These are phyloP conservation scores for Athene cunicularia DNA, from an alignment of 2,113 vertebrate genomes.

Conservation along the genomic window DNA sequence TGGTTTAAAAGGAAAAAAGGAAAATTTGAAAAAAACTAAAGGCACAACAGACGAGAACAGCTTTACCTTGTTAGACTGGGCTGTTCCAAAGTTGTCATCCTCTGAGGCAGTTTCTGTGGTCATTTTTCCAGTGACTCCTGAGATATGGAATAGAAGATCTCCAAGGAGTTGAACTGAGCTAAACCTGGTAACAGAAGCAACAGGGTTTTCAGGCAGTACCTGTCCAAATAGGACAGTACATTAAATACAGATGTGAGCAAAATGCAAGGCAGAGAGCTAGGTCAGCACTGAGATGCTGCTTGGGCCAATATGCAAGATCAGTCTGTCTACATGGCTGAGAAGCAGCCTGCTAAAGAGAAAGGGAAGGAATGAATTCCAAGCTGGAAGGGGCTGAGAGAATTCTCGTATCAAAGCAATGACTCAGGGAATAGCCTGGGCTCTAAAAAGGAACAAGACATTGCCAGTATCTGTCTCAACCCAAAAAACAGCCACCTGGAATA, in stretches of 20 bases:
- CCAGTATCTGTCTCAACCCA: not conserved
- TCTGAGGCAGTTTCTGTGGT: conserved; percentile 97
- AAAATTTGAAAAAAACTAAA: not conserved
- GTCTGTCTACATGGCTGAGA: not conserved
- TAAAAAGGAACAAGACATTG: not conserved
- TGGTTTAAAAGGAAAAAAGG: not conserved
- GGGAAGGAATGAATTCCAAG: not conserved
- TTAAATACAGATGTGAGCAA: not conserved
- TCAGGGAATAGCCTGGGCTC: not conserved
- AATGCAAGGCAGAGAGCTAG: not conserved
- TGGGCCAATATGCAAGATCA: not conserved
- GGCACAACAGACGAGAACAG: not conserved
- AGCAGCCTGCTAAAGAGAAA: not conserved
- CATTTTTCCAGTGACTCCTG: conserved; percentile 98
- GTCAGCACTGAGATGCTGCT: not conserved
- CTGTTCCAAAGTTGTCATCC: conserved; percentile 98
- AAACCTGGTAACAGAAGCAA: conserved; percentile 79
- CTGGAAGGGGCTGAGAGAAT: not conserved
- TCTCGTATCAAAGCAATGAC: not conserved
- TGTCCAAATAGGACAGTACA: not conserved
- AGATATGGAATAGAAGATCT: conserved; percentile 97
- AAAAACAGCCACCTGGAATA: not conserved
- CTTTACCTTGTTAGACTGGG: conserved; percentile 92
- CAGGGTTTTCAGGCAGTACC: not conserved
- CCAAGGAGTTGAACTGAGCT: conserved; percentile 98